Percentiles rank a stretch among this genome's conserved stretches.
Conservation (phyloP, 2,113 vertebrate species). For the Delphinapterus leucas region DNA sequence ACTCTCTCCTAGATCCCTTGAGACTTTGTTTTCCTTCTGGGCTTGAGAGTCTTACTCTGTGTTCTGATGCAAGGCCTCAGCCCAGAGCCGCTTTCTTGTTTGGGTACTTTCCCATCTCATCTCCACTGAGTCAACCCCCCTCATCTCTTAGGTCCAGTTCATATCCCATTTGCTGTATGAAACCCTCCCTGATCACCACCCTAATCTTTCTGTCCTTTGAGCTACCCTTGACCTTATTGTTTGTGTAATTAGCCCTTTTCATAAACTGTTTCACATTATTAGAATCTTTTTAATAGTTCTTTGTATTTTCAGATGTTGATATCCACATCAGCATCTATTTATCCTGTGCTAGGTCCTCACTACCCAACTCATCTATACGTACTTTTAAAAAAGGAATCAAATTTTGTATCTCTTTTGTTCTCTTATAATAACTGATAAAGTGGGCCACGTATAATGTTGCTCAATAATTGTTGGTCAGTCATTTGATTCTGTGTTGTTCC, state of each 20-base stretch:
- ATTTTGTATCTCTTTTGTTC: background rate
- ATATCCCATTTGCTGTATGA: background rate
- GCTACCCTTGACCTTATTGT: background rate
- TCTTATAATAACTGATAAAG: background rate
- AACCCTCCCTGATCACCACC: background rate
- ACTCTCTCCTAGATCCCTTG: background rate
- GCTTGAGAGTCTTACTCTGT: background rate
- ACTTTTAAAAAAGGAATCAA: background rate
- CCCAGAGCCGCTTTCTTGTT: background rate
- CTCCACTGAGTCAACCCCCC: background rate
- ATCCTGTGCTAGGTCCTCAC: background rate
- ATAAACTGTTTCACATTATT: background rate
- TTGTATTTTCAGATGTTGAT: background rate
- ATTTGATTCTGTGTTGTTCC: background rate
- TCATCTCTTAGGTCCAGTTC: background rate
- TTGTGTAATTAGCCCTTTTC: background rate
- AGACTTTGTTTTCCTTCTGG: conserved; percentile 31
- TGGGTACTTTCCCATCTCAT: background rate
- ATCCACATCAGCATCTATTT: background rate
- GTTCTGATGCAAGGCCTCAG: background rate
- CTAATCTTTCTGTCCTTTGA: background rate
- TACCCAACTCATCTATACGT: background rate
- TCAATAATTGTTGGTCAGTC: background rate
- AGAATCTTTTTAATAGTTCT: background rate
- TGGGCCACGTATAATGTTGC: background rate